A percentile compares a stretch with the other conserved stretches of the same genome.
These are phyloP conservation scores for Meloidogyne exigua DNA, from an alignment of 1,140 invertebrate species.

Conservation along the genomic window DNA sequence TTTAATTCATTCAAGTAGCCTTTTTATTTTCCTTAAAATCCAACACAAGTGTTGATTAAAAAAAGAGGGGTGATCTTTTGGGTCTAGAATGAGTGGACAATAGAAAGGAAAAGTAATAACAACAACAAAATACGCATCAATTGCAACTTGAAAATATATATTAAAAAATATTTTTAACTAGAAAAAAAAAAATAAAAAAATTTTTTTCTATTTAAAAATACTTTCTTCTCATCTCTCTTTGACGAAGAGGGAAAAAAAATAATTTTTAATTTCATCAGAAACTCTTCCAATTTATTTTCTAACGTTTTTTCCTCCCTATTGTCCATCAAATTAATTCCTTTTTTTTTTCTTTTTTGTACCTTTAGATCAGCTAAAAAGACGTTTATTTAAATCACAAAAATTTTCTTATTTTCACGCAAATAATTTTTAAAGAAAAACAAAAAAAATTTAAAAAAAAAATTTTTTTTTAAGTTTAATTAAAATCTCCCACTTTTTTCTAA, in stretches of 20 bases:
- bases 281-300: too few species aligned
- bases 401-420: too few species aligned
- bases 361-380: neutral
- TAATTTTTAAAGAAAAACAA: too few species aligned
- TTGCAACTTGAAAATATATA: constrained; percentile 5
- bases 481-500: too few species aligned
- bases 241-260: too few species aligned
- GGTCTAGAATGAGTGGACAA: neutral
- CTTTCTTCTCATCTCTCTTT: neutral
- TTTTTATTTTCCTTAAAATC: too few species aligned
- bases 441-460: too few species aligned
- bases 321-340: neutral
- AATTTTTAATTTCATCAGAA: too few species aligned
- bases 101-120: neutral
- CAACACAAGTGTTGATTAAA: too few species aligned
- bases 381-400: neutral
- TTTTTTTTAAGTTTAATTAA: too few species aligned
- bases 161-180: neutral
- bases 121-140: neutral
- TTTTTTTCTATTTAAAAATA: neutral
- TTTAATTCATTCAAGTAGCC: too few species aligned
- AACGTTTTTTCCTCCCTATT: neutral
- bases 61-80: neutral
- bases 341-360: neutral
- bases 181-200: too few species aligned